Evolutionary conservation across 2,113 vertebrate genomes (phyloP), one percentile per base, ranked within the genome.

Genomic region (Mixornis gularis): DNA sequence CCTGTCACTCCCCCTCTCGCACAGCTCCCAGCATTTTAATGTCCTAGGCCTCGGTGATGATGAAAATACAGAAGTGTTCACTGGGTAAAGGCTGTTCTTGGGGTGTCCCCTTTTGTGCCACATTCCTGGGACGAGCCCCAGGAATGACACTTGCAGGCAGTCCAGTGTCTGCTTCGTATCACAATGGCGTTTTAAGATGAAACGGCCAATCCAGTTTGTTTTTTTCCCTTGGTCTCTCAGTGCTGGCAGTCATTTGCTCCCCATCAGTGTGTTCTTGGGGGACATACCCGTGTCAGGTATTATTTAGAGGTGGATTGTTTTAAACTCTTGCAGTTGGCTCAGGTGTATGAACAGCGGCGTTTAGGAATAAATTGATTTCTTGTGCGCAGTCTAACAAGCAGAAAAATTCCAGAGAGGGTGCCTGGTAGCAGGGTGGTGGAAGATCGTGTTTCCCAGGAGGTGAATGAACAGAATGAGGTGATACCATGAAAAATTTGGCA

Each of bases 181-280:
- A 8, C 0, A 0, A 7, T 13, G 9, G 8, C 62, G 49, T 3
- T 78, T 59, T 22, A 30, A 48, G 29, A 15, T 63, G 14, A 22
- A 56, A 86, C 63, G 43, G 12, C 25, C 3, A 3, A 46, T 3
- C 3, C 29, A 22, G n/a, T 8, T 30, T 5, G 1, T 38, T 62
- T 49, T 40, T 64, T 34, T 6, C 2, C 2, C 34, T 76, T 74
- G 40, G 12, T 78, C 17, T 71, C 1, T 2, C 25, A n/a, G 8
- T 16, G 32, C 51, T 52, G 8, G 25, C 22, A 16, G 21, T 38
- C 36, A 7, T 18, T 79, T 85, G 36, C 19, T 79, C 27, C 30
- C 43, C 19, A 3, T 19, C 4, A 1, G 26, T 16, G 3, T 36
- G 44, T 78, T 71, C 51, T 40, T 80, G 51, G 46, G 40, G n/a